Percentiles rank a stretch among this genome's conserved stretches.
Evolutionary conservation across 2,888 invertebrate genomes (phyloP).

Genomic region (Ectobius pallidus): DNA sequence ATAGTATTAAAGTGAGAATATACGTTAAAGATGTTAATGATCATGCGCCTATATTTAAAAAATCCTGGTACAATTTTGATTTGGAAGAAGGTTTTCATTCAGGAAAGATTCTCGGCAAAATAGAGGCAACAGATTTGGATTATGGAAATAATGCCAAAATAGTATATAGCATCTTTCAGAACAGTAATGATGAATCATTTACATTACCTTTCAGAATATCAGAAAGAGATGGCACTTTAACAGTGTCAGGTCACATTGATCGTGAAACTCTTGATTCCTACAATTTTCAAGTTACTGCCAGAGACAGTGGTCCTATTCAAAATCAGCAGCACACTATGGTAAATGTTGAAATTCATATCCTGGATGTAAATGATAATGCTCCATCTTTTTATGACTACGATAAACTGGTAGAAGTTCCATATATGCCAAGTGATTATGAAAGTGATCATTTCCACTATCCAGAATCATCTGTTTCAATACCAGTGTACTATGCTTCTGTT

Average conservation of each 20-base stretch:
- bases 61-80: conserved; percentile 83
- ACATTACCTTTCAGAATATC: conserved; percentile 73
- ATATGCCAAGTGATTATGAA: conserved; percentile 49
- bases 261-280: conserved; percentile 73
- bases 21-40: conserved; percentile 81
- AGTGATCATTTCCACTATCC: conserved; percentile 54
- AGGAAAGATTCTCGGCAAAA: conserved; percentile 72
- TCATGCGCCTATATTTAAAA: conserved; percentile 81
- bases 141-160: conserved; percentile 80
- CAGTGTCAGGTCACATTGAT: conserved; percentile 77
- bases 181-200: conserved; percentile 54
- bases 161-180: conserved; percentile 62
- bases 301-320: conserved; percentile 68
- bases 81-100: conserved; percentile 79
- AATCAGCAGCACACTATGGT: conserved; percentile 72
- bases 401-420: conserved; percentile 55
- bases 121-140: conserved; percentile 80
- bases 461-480: conserved; percentile 62
- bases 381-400: conserved; percentile 82
- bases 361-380: conserved; percentile 84
- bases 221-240: conserved; percentile 70
- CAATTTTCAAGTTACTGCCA: conserved; percentile 72
- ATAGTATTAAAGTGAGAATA: conserved; percentile 72
- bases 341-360: conserved; percentile 78
- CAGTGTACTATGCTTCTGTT: conserved; percentile 77